Conservation (phyloP, 2,888 invertebrate species). For the Arenicola marina region DNA sequence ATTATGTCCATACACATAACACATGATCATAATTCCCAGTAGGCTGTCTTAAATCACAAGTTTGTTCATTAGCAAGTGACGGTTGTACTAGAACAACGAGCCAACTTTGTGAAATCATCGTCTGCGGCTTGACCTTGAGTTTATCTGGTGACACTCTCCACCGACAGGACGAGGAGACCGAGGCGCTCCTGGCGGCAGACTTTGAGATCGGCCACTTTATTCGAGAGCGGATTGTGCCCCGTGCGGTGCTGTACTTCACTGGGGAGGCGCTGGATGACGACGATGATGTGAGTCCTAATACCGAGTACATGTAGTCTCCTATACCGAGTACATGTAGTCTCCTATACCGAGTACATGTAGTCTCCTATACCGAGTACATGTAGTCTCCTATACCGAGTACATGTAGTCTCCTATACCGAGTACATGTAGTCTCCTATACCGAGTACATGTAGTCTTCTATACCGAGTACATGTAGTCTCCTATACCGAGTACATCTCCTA, state of each 20-base stretch:
- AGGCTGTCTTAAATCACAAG: no score
- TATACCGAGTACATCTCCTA: no score
- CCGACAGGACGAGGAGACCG: slow-evolving; percentile 87
- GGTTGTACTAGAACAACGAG: no score
- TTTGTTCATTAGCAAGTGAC: no score
- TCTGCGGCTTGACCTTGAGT: no score
- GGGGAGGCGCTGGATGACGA: slow-evolving; percentile 70
- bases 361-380: neutral
- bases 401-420: neutral
- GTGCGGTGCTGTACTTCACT: slow-evolving; percentile 94
- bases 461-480: neutral
- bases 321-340: neutral
- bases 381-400: no score
- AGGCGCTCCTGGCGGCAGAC: slow-evolving; percentile 85
- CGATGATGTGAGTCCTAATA: slow-evolving; percentile 26
- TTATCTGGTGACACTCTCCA: no score
- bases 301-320: no score
- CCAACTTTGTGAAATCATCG: no score
- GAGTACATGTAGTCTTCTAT: neutral
- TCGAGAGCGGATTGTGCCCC: slow-evolving; percentile 94
- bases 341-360: neutral
- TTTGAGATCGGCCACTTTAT: slow-evolving; percentile 99
- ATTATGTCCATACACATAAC: no score
- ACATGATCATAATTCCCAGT: no score
- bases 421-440: neutral